Percentiles rank a stretch among this genome's conserved stretches.
Evolutionary conservation across 2,113 vertebrate species (phyloP).

Genomic region (Synodontis membranacea): DNA sequence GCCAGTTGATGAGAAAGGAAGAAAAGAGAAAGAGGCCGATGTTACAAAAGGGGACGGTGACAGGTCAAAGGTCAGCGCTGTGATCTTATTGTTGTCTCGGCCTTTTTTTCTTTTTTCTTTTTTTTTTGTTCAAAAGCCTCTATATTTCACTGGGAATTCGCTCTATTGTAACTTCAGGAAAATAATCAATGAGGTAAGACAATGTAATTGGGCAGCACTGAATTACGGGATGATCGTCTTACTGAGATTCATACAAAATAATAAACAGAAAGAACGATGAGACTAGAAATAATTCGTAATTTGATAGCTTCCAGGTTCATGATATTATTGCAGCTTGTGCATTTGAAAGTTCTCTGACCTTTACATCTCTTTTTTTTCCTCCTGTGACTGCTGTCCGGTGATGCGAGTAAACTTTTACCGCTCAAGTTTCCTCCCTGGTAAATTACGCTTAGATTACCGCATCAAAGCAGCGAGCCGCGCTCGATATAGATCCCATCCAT

Average conservation of each 20-base stretch:
- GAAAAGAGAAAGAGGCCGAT: conserved; percentile 58
- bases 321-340: background rate
- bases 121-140: conserved; percentile 52
- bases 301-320: background rate
- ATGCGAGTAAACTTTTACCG: background rate
- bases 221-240: conserved; percentile 4
- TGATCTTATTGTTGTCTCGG: conserved; percentile 78
- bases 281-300: background rate
- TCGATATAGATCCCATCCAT: conserved; percentile 63
- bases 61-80: conserved; percentile 79
- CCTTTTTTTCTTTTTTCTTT: conserved; percentile 59
- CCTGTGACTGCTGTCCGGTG: background rate
- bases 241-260: too few species aligned
- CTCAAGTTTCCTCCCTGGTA: background rate
- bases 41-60: conserved; percentile 75
- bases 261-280: background rate
- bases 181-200: conserved; percentile 64
- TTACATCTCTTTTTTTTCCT: background rate
- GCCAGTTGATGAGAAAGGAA: conserved; percentile 71
- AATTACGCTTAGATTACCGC: conserved; percentile 1
- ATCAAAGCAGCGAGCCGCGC: conserved; percentile 47
- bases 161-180: conserved; percentile 54
- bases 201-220: background rate
- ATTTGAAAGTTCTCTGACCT: background rate
- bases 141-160: conserved; percentile 78